A percentile compares a stretch with the other conserved stretches of the same genome.
phyloP scores from a whole-genome alignment of 2,797 vertebrate genomes.

The Sebastes nivosus region DNA sequence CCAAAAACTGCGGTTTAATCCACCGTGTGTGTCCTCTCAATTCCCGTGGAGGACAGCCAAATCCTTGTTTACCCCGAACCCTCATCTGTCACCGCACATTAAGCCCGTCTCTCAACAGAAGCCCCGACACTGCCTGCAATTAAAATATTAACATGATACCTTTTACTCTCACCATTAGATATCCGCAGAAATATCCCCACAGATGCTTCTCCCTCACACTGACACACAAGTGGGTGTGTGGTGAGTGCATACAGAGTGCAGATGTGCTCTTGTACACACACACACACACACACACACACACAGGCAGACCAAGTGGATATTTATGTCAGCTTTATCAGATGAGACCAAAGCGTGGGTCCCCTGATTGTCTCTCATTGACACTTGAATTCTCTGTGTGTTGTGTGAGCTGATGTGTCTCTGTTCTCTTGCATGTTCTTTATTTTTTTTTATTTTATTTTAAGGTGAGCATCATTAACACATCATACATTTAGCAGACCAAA shows the following conservation, averaged over 20 bases:
- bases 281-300: not conserved
- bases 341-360: constrained; percentile 3
- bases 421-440: not conserved
- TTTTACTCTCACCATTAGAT: constrained; percentile 66
- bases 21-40: constrained; percentile 69
- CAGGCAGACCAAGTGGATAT: constrained; percentile 4
- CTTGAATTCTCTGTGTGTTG: constrained; percentile 12
- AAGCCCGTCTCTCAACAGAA: constrained; percentile 69
- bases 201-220: constrained; percentile 59
- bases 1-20: constrained; percentile 74
- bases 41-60: constrained; percentile 71
- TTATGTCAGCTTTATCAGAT: constrained; percentile 40
- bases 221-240: constrained; percentile 41
- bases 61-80: constrained; percentile 74
- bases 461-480: not conserved
- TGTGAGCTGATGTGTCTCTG: constrained; percentile 8
- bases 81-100: constrained; percentile 71
- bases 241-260: constrained; percentile 35
- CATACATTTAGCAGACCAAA: not conserved
- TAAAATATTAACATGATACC: constrained; percentile 82
- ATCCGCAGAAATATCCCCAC: constrained; percentile 61
- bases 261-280: constrained; percentile 32
- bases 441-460: not conserved
- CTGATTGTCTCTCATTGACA: constrained; percentile 28
- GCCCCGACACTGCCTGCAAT: constrained; percentile 60